These are phyloP conservation scores for Pseudochirops cupreus DNA, from an alignment of 2,797 vertebrate genomes.

Conservation along the genomic window DNA sequence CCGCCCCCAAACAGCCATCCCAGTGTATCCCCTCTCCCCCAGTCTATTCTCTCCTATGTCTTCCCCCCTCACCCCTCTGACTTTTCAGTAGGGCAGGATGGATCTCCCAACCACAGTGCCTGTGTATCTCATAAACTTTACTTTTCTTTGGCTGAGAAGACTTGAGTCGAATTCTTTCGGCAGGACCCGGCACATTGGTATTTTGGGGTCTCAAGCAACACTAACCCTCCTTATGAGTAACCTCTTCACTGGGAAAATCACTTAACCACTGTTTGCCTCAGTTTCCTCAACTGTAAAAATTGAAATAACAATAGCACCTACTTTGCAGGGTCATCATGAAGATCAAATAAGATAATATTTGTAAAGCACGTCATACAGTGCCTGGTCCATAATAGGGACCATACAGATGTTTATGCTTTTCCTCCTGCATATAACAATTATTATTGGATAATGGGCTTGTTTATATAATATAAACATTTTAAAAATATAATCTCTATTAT, in stretches of 20 bases:
- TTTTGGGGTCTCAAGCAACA: no score
- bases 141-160: no score
- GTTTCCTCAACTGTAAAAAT: not conserved
- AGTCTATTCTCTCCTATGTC: no score
- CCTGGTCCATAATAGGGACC: not conserved
- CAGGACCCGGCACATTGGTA: no score
- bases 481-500: slow-evolving; percentile 5
- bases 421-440: not conserved
- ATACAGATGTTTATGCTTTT: not conserved
- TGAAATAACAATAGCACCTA: not conserved
- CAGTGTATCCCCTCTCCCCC: no score
- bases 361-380: not conserved
- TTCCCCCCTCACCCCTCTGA: no score
- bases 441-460: not conserved
- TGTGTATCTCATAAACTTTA: no score
- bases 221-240: no score
- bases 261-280: not conserved
- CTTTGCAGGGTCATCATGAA: not conserved
- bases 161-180: no score
- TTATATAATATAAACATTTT: not conserved
- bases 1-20: no score
- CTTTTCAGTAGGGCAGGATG: no score
- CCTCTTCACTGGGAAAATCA: not conserved
- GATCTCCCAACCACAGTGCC: no score
- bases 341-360: not conserved